A percentile compares a stretch with the other conserved stretches of the same genome.
Conservation (phyloP, 2,797 vertebrate genomes). For the Pangasius krempfi region DNA sequence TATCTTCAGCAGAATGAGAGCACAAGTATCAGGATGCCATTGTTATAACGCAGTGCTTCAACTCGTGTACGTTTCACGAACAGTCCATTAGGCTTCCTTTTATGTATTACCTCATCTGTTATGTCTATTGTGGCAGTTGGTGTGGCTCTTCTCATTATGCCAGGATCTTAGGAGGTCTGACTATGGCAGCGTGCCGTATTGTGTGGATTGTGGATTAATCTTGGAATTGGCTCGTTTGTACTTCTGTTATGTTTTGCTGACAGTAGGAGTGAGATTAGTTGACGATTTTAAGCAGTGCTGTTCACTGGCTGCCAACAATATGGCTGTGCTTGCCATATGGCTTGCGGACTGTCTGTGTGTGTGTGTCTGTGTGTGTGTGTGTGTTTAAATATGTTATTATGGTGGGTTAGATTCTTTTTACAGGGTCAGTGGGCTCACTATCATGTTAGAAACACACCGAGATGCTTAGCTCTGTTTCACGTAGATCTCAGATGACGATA, state of each 20-base stretch:
- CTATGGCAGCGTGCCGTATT: slow-evolving; percentile 25
- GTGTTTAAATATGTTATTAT: slow-evolving; percentile 13
- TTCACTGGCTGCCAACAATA: slow-evolving; percentile 45
- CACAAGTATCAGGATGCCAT: not conserved
- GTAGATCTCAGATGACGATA: not conserved
- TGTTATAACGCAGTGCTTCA: not conserved
- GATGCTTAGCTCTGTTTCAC: not conserved
- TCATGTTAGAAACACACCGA: not conserved
- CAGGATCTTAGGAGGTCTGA: slow-evolving; percentile 28
- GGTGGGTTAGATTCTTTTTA: not conserved
- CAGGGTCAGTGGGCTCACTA: not conserved
- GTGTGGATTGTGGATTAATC: slow-evolving; percentile 35
- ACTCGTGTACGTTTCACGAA: not conserved
- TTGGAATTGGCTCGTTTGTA: slow-evolving; percentile 47
- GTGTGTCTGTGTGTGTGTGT: slow-evolving; percentile 21
- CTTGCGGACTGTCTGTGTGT: slow-evolving; percentile 28
- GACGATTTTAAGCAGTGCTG: slow-evolving; percentile 45
- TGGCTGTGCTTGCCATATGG: slow-evolving; percentile 48
- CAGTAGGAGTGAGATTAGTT: slow-evolving; percentile 52
- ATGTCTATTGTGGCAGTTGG: slow-evolving; percentile 17
- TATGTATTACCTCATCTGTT: not conserved
- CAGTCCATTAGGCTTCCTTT: not conserved
- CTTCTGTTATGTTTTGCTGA: slow-evolving; percentile 51
- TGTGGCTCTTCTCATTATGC: slow-evolving; percentile 15
- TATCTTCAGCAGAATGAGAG: not conserved